Conservation (phyloP, 1,140 invertebrate genomes). For the Leptinotarsa undecemlineata region DNA sequence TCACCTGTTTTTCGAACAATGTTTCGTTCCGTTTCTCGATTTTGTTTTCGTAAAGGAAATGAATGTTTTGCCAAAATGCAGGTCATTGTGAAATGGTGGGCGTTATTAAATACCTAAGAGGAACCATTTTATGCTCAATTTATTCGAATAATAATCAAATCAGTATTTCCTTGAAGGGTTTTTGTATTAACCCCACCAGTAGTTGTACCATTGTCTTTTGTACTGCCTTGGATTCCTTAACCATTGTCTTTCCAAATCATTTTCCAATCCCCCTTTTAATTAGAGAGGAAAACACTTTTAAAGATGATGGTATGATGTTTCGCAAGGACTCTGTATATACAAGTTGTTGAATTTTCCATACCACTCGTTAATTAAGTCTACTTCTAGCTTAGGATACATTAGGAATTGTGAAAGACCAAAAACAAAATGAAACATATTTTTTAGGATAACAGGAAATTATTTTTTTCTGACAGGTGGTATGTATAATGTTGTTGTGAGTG, state of each 20-base stretch:
- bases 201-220: too few relatives aligned
- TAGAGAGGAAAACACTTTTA: neutral
- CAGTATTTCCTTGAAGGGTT: neutral
- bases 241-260: too few relatives aligned
- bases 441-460: conserved; percentile 9
- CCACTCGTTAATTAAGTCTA: conserved; percentile 16
- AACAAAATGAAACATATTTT: conserved; percentile 23
- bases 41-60: neutral
- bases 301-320: neutral
- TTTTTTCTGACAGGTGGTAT: conserved; percentile 25
- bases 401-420: conserved; percentile 28
- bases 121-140: neutral
- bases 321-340: conserved; percentile 1
- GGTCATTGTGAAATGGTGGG: neutral
- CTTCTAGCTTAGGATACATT: conserved; percentile 17
- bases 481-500: conserved; percentile 24
- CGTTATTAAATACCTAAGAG: neutral
- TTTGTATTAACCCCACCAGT: neutral
- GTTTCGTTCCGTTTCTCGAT: neutral
- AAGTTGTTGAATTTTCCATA: conserved; percentile 13
- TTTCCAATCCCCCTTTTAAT: too few relatives aligned
- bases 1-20: conserved; percentile 21
- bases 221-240: too few relatives aligned
- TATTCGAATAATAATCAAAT: neutral
- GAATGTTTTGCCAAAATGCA: neutral